phyloP scores from a whole-genome alignment of 2,888 invertebrate species.

The Patella depressa region DNA sequence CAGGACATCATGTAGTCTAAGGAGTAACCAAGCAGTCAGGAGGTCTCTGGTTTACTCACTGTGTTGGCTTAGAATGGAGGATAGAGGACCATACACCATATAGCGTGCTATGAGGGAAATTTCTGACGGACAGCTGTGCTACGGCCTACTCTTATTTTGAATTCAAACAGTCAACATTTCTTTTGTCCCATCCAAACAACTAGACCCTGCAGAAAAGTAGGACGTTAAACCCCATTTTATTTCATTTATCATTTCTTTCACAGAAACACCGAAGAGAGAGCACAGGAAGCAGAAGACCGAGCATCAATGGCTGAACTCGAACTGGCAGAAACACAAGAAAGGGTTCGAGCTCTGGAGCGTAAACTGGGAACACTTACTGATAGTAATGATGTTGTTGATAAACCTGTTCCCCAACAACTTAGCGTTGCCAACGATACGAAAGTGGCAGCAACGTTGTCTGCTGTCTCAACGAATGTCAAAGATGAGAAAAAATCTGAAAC shows the following conservation, averaged over 20 bases:
- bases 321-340: slow-evolving; percentile 53
- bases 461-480: slow-evolving; percentile 29
- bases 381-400: slow-evolving; percentile 23
- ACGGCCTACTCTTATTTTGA: too few species aligned
- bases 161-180: too few species aligned
- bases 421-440: slow-evolving; percentile 31
- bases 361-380: slow-evolving; percentile 37
- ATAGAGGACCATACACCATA: too few species aligned
- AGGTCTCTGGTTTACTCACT: too few species aligned
- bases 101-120: too few species aligned
- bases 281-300: slow-evolving; percentile 60
- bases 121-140: too few species aligned
- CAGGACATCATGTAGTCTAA: too few species aligned
- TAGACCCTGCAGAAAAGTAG: too few species aligned
- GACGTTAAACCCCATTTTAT: too few species aligned
- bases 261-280: slow-evolving; percentile 64
- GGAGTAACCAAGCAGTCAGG: too few species aligned
- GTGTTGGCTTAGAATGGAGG: too few species aligned
- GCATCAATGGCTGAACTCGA: slow-evolving; percentile 55
- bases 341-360: slow-evolving; percentile 53
- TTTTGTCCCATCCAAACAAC: too few species aligned
- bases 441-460: slow-evolving; percentile 31
- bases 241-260: slow-evolving; percentile 12
- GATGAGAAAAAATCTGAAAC: slow-evolving; percentile 34
- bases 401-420: slow-evolving; percentile 23